Base-by-base conservation (phyloP, 2,888 invertebrate species). In the Calliopum simillimum region DNA sequence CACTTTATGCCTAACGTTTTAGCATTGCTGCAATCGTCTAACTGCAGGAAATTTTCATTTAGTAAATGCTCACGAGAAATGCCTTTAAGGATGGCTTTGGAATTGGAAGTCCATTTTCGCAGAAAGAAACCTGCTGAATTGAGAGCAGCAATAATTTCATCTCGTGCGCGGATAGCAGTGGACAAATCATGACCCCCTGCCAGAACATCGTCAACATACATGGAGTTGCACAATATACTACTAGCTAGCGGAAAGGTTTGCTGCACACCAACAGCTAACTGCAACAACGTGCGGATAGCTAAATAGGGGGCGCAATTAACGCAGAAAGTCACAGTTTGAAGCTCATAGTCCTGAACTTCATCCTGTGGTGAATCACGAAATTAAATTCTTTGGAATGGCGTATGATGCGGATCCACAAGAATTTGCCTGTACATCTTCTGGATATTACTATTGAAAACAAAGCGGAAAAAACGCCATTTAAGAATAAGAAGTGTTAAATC, bases 151-250 rank as follows among this genome's bases (percentile, higher is more conserved):
- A n/a, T n/a, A n/a, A n/a, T n/a, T n/a, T n/a, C n/a, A n/a, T n/a
- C n/a, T n/a, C n/a, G n/a, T 11, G 64, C 25, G 53, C 63, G 14
- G 8, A 71, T 43, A 0, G 73, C 68, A 2, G 53, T 68, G 1
- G 33, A 14, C 11, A 73, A 13, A n/a, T 71, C 68, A 63, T 74
- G 72, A 0, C 69, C 61, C 14, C 71, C 73, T 2, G 65, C 69
- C 1, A 74, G 44, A 4, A 53, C 68, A 33, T 74, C 72, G n/a
- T 74, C 71, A 1, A 73, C 72, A n/a, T 75, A 70, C 72, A 33
- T 72, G 65, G 5, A 74, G 43, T n/a, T 73, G 65, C 25, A 58
- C 23, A 61, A 66, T 71, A 73, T 67, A 1, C 44, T n/a, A 3
- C 63, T 63, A n/a, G 73, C 74, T 4, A 70, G 16, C 0, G 73